Evolutionary conservation across 2,888 invertebrate genomes (phyloP).

Genomic region (Spilosoma lubricipeda): DNA sequence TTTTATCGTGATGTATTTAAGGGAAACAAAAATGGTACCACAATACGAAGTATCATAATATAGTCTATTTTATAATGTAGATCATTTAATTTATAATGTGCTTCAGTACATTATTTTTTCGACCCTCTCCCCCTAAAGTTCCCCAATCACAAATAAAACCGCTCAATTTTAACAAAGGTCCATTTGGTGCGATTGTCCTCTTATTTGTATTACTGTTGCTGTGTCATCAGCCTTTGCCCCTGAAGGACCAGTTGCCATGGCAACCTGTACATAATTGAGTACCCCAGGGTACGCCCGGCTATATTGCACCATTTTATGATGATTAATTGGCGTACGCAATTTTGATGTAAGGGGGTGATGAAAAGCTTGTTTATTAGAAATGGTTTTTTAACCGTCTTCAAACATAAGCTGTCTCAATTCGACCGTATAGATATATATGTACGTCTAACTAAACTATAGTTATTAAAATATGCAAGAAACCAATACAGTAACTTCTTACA

Average conservation of each 20-base stretch:
- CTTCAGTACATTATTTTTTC: background rate
- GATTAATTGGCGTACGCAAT: constrained; percentile 37
- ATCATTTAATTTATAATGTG: background rate
- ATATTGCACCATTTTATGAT: constrained; percentile 36
- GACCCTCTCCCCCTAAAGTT: background rate
- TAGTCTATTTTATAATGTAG: too few relatives aligned
- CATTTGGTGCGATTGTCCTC: constrained; percentile 28
- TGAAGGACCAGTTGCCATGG: constrained; percentile 48
- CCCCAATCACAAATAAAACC: constrained; percentile 22
- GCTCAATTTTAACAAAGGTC: constrained; percentile 18
- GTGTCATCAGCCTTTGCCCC: constrained; percentile 41
- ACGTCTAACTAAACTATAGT: too few relatives aligned
- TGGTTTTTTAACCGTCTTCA: background rate
- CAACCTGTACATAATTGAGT: constrained; percentile 55
- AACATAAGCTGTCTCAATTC: too few relatives aligned
- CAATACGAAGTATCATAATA: background rate
- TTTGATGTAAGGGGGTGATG: constrained; percentile 10
- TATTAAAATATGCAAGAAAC: too few relatives aligned
- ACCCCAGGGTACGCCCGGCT: constrained; percentile 24
- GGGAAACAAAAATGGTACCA: background rate
- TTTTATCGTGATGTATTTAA: background rate
- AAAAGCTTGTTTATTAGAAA: background rate
- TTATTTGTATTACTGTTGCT: constrained; percentile 35
- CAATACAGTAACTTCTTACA: too few relatives aligned
- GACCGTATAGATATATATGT: too few relatives aligned